These are phyloP conservation scores for Oncopodura yosiiana DNA, from an alignment of 1,140 invertebrate species.

Conservation along the genomic window DNA sequence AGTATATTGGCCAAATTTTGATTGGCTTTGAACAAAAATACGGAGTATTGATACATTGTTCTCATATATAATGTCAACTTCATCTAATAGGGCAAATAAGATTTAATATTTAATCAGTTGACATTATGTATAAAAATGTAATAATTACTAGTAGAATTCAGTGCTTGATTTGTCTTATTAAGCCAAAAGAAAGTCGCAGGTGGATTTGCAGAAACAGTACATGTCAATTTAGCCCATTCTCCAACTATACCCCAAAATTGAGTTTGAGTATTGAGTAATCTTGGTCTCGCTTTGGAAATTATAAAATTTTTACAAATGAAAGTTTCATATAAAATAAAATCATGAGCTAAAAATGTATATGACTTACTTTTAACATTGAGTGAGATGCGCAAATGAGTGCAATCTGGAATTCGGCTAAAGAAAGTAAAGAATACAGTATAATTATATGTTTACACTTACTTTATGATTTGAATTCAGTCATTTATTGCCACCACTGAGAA, in stretches of 20 bases:
- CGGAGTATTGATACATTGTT: constrained; percentile 29
- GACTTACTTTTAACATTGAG: constrained; percentile 35
- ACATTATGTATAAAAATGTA: no score
- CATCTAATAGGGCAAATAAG: constrained; percentile 20
- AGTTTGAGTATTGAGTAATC: no score
- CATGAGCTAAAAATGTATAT: no score
- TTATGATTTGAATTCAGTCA: no score
- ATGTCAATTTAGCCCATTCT: constrained; percentile 34
- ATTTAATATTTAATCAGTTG: no score
- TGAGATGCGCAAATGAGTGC: constrained; percentile 28
- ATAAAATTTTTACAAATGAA: no score
- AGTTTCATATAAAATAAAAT: no score
- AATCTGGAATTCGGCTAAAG: constrained; percentile 29
- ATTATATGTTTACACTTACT: no score
- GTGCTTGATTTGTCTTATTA: constrained; percentile 4
- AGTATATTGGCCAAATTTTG: constrained; percentile 27
- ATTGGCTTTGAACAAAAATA: constrained; percentile 22
- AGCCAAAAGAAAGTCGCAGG: constrained; percentile 29
- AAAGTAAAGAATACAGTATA: no score
- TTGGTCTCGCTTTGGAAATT: no score
- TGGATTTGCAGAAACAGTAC: constrained; percentile 30
- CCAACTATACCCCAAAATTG: constrained; percentile 26
- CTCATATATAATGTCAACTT: constrained; percentile 22
- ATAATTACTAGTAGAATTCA: no score
- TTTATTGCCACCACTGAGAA: no score